phyloP scores from a whole-genome alignment of 2,888 invertebrate genomes.

The Campopleginae sp. region DNA sequence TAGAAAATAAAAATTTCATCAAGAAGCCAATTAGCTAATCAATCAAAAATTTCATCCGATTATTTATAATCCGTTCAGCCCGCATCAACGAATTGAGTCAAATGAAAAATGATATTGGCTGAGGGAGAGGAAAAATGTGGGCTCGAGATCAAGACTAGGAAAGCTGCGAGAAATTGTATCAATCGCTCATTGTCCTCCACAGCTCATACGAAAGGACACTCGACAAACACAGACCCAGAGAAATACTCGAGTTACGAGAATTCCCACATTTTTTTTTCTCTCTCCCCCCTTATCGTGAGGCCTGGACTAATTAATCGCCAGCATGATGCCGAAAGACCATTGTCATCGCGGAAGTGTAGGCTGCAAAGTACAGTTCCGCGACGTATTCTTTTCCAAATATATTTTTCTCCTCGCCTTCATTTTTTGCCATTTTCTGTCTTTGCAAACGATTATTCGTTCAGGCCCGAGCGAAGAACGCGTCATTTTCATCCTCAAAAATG shows the following conservation, averaged over 20 bases:
- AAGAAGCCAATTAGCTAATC: not conserved
- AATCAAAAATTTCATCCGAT: conserved; percentile 18
- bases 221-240: conserved; percentile 6
- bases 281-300: conserved; percentile 30
- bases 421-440: conserved; percentile 38
- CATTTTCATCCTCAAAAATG: conserved; percentile 49
- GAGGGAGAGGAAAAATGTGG: not conserved
- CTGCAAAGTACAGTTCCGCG: not conserved
- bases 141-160: conserved; percentile 1
- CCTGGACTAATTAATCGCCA: conserved; percentile 59
- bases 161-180: conserved; percentile 55
- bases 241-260: not conserved
- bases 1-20: not conserved
- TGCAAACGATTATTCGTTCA: conserved; percentile 38
- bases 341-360: conserved; percentile 38
- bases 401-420: conserved; percentile 33
- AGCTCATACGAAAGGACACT: conserved; percentile 46
- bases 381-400: conserved; percentile 11
- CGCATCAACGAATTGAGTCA: conserved; percentile 30
- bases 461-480: not conserved
- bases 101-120: conserved; percentile 25
- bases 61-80: conserved; percentile 43
- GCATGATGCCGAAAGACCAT: conserved; percentile 61
- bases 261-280: not conserved
- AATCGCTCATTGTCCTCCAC: conserved; percentile 65